Percentiles rank a stretch among this genome's conserved stretches.
These are phyloP conservation scores for Mesocricetus auratus DNA, from an alignment of 2,113 vertebrate genomes.

Conservation along the genomic window DNA sequence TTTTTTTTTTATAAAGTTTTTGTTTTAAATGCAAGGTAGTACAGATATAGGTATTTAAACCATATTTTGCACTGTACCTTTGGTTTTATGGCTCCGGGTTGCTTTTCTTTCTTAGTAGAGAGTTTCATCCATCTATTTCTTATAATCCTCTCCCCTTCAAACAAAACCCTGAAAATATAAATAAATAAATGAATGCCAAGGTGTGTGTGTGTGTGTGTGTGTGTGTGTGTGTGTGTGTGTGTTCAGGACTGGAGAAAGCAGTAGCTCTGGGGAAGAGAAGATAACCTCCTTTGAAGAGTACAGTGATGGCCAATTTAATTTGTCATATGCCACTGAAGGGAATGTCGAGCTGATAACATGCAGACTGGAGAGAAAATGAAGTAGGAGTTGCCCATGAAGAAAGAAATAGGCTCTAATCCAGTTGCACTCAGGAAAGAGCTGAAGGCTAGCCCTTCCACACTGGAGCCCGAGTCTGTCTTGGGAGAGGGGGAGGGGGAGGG, in stretches of 20 bases:
- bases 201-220: background rate
- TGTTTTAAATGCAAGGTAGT: background rate
- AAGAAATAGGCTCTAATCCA: constrained; percentile 48
- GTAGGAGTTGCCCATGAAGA: constrained; percentile 63
- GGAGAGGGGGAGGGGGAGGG: background rate
- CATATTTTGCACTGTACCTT: background rate
- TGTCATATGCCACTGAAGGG: constrained; percentile 73
- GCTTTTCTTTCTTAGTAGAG: constrained; percentile 23
- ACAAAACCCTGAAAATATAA: background rate
- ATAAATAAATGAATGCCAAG: background rate
- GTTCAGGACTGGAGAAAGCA: constrained; percentile 6
- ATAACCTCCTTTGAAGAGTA: constrained; percentile 46
- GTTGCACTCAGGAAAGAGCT: background rate
- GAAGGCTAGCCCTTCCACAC: background rate
- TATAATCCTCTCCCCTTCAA: background rate
- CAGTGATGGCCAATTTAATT: constrained; percentile 70
- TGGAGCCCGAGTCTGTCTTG: background rate
- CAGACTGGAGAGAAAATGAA: constrained; percentile 64
- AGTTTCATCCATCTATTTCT: constrained; percentile 33
- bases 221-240: background rate
- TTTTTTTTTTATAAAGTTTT: constrained; percentile 64
- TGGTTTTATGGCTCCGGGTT: background rate
- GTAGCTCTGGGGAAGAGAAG: constrained; percentile 11
- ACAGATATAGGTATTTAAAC: background rate
- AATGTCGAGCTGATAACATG: constrained; percentile 66